Evolutionary conservation across 2,797 vertebrate species (phyloP), one percentile per base, ranked within the genome.

Genomic region (Paramormyrops hopkinsi): DNA sequence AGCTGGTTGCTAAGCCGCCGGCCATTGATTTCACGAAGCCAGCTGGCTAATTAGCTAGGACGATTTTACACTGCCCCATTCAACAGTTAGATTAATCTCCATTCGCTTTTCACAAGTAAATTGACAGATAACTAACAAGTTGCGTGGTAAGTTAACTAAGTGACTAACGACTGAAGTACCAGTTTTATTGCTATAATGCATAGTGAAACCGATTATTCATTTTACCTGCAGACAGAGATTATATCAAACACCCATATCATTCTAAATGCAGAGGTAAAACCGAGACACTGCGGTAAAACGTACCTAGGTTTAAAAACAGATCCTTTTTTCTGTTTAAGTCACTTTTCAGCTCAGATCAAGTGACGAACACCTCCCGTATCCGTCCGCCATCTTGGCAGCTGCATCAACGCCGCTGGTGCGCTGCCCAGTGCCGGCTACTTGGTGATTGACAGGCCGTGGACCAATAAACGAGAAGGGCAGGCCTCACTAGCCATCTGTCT

Each of bases 321-420:
- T 86, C 90, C 89, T 91, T 87, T 53, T 87, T 59, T 86, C 56
- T 87, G 6, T 9, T 11, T 83, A 91, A 92, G 88, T 91, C 89
- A 92, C 90, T 91, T 91, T 89, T 87, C 73, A 90, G 93, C 90
- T 88, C 92, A 65, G 89, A 91, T 25, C 89, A 76, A 73, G 87
- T 69, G 46, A 92, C 90, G 90, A 41, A 90, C 90, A 50, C 90
- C 87, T 89, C 90, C 53, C 62, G n/a, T 44, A 19, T 90, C 82
- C 89, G 89, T 53, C 92, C 93, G 95, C 95, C 95, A 96, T 96
- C 95, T 96, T 96, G 93, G 93, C 91, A 91, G 92, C 88, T 93
- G 90, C 87, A 88, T 87, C 85, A 90, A 92, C 86, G 88, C 12
- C 50, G 25, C 14, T 19, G 17, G 12, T 1, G 89, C 0, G 83